phyloP scores from a whole-genome alignment of 2,113 vertebrate species.

The Ranitomeya imitator region DNA sequence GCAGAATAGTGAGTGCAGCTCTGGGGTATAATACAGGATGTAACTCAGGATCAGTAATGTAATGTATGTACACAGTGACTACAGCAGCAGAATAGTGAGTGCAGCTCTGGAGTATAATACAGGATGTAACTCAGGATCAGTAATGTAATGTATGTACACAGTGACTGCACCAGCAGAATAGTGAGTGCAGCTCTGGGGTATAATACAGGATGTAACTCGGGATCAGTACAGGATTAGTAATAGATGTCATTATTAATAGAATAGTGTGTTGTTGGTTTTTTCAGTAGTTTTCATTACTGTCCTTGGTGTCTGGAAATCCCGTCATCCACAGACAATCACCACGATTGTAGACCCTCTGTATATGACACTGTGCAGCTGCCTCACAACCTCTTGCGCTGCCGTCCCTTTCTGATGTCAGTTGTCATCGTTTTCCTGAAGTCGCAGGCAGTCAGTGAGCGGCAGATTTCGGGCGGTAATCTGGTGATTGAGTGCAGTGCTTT shows the following conservation, averaged over 20 bases:
- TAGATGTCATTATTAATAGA: not conserved
- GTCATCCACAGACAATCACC: not conserved
- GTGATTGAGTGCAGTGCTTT: conserved; percentile 18
- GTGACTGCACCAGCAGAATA: no score
- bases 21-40: no score
- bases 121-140: no score
- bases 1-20: no score
- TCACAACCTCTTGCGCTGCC: not conserved
- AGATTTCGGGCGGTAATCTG: not conserved
- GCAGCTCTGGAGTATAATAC: no score
- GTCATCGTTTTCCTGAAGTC: not conserved
- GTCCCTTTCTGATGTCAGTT: not conserved
- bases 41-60: no score
- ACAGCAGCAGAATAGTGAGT: no score
- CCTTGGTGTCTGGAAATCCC: not conserved
- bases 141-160: no score
- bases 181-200: no score
- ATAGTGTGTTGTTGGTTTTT: not conserved
- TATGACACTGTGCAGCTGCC: not conserved
- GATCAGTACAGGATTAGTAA: not conserved
- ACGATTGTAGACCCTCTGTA: not conserved
- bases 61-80: no score
- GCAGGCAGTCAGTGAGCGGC: not conserved
- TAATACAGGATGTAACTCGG: not conserved
- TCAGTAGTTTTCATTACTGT: not conserved